Base-by-base conservation (phyloP, 2,113 vertebrate species). In the Recurvirostra avosetta region DNA sequence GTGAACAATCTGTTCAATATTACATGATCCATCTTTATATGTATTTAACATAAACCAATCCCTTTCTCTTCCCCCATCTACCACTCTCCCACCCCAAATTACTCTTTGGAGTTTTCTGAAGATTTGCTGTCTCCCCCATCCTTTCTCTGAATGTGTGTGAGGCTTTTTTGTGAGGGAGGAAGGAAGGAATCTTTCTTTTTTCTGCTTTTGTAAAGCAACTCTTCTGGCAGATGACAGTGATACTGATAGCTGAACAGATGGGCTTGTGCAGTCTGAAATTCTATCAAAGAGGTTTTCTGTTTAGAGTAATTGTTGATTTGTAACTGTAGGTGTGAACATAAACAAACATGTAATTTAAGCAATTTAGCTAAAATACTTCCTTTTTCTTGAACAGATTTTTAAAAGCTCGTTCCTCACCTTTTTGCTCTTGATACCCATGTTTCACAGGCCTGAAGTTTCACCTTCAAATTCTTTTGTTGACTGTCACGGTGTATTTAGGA, bases 241-340 rank as follows among this genome's bases (percentile, higher is more conserved):
- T 88, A 79, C 80, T 87, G 83, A 45, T 79, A 94, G 66, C 77
- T 79, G 91, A 97, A 94, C 97, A 97, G 92, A 95, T 97, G 95
- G 97, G 80, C 76, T 87, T 73, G 38, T 95, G 62, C 77, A 79
- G 47, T 47, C 80, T 94, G 88, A 94, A 92, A 94, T 62, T 90
- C 58, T 78, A 34, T 89, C 70, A 62, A n/a, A 89, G 88, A 89
- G 70, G 45, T 89, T 94, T 94, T 91, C 70, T 95, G 89, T 95
- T 95, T 91, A 66, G 94, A 84, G 77, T 85, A 94, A 92, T 97
- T 82, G 92, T 94, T 96, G 92, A 82, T 92, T 87, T 91, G 84
- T 94, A 91, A 55, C 81, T 79, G 73, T 87, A 96, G 76, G 97
- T 97, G 97, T 94, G 94, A 97, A 92, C 38, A 76, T 89, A 97